Base-by-base conservation (phyloP, 2,888 invertebrate genomes). In the Eugnorisma glareosa region DNA sequence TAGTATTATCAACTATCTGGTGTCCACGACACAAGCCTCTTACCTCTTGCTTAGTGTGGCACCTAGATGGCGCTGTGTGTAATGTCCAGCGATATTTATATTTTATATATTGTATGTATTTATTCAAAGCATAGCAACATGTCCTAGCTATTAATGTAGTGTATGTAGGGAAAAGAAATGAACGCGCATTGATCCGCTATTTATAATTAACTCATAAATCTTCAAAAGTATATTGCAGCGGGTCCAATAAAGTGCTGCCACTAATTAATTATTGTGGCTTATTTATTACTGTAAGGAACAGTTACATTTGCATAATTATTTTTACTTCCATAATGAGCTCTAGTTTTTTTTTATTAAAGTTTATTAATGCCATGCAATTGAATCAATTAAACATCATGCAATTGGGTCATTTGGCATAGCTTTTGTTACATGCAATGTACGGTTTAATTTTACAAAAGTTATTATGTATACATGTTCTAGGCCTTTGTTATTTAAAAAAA, bases 171-270 rank as follows among this genome's bases (percentile, higher is more conserved):
- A 45, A 28, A 59, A 48, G 0, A 74, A 48, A 74, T 73, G 4
- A 61, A 48, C 13, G 31, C 40, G 18, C 15, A 24, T 51, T 75
- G 74, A 28, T 48, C 8, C 31, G 24, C 10, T 24, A 31, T 48
- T 75, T 73, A 48, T 40, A 74, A 75, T 75, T 31, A 75, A 31
- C 75, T 31, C 48, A 48, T 75, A 75, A 75, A 74, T 75, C 61
- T 24, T 24, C 45, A 61, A 31, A 71, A 37, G 61, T 28, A 40
- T 74, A 63, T 51, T 63, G 61, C 75, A 75, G 21, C 15, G 40
- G 2, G 15, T 35, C 51, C n/a, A 75, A 63, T 43, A 43, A 43
- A 28, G 40, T 61, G 35, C 11, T 10, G n/a, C 6, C 21, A 28
- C 40, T 63, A 75, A 75, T 63, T 51, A 75, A 75, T 43, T 75